Conservation (phyloP, 2,113 vertebrate genomes). For the Sinocyclocheilus anophthalmus region DNA sequence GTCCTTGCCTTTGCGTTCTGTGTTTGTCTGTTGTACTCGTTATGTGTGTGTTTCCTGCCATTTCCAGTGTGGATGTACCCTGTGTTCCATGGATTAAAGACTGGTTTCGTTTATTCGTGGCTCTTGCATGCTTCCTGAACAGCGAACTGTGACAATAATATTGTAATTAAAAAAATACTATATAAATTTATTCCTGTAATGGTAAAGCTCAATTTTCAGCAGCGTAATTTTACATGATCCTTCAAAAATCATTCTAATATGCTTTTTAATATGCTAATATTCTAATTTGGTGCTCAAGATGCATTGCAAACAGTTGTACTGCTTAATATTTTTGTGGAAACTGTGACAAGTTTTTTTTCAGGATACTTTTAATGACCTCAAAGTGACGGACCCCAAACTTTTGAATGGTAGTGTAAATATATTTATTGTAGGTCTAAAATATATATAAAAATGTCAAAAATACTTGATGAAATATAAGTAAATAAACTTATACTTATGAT, state of each 20-base stretch:
- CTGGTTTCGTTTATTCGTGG: too few species aligned
- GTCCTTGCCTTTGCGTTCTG: too few species aligned
- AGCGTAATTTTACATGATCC: too few species aligned
- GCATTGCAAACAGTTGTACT: neutral
- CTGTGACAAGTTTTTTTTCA: neutral
- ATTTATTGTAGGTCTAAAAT: neutral
- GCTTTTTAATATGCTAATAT: neutral
- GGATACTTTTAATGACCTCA: neutral
- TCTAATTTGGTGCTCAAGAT: neutral
- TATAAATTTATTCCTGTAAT: neutral
- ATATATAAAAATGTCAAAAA: too few species aligned
- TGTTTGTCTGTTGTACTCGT: too few species aligned
- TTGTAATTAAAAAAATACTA: neutral
- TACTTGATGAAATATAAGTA: neutral
- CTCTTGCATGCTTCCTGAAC: too few species aligned
- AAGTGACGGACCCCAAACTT: neutral
- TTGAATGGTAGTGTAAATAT: neutral
- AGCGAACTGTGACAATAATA: neutral
- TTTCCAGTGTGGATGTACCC: too few species aligned
- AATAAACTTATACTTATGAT: too few species aligned
- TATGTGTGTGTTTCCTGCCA: too few species aligned
- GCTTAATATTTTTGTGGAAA: neutral
- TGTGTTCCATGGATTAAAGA: too few species aligned
- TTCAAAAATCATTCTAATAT: too few species aligned
- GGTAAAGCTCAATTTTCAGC: neutral